Evolutionary conservation across 2,113 vertebrate genomes (phyloP).

Genomic region (Falco punctatus): DNA sequence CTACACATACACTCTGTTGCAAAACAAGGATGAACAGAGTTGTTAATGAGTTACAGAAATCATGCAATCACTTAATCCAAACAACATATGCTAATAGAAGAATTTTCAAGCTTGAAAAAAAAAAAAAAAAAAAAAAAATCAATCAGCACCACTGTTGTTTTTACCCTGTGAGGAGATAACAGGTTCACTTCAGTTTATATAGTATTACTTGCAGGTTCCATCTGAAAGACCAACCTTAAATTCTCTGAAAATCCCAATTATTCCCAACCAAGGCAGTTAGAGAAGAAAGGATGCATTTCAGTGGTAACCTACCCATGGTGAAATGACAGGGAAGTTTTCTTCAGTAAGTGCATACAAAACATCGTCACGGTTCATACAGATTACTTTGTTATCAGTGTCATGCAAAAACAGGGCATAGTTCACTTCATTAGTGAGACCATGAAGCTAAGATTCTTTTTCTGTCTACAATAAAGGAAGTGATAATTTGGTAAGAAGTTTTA

Average conservation of each 20-base stretch:
- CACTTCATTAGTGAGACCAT: background rate
- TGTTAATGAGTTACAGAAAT: background rate
- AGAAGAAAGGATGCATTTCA: background rate
- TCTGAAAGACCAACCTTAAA: background rate
- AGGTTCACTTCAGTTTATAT: background rate
- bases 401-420: background rate
- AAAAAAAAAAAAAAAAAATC: background rate
- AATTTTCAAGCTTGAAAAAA: background rate
- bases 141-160: background rate
- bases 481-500: background rate
- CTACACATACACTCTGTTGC: background rate
- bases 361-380: background rate
- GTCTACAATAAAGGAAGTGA: background rate
- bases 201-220: background rate
- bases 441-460: background rate
- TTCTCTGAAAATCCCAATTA: background rate
- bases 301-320: background rate
- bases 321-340: background rate
- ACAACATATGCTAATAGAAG: background rate
- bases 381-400: background rate
- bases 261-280: background rate
- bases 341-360: background rate
- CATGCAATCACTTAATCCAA: background rate
- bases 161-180: background rate
- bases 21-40: background rate